phyloP scores from a whole-genome alignment of 2,888 invertebrate genomes.

The Leuctra nigra region DNA sequence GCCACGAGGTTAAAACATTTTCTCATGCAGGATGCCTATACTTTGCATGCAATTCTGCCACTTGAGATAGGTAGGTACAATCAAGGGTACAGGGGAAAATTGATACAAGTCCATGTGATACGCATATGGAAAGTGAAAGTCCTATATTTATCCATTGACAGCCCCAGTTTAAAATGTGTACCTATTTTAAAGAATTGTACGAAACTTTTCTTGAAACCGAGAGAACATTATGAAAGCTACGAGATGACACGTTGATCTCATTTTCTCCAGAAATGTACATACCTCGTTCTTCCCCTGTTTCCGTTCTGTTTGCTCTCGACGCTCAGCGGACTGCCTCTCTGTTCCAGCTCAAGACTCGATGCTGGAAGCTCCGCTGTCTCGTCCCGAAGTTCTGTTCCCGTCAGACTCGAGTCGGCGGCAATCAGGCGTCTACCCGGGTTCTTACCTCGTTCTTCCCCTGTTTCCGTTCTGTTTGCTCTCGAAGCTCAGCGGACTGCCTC shows the following conservation, averaged over 20 bases:
- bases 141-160: too few relatives aligned
- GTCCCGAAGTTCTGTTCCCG: constrained; percentile 23
- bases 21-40: too few relatives aligned
- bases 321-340: background rate
- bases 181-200: too few relatives aligned
- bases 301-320: background rate
- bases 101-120: too few relatives aligned
- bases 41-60: too few relatives aligned
- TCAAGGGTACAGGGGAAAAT: too few relatives aligned
- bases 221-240: too few relatives aligned
- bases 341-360: constrained; percentile 12
- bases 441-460: background rate
- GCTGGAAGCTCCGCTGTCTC: constrained; percentile 19
- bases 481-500: background rate
- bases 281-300: background rate
- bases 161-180: too few relatives aligned
- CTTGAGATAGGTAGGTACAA: too few relatives aligned
- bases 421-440: constrained; percentile 17
- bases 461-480: background rate
- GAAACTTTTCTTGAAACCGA: too few relatives aligned
- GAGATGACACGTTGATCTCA: background rate
- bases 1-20: too few relatives aligned
- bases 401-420: constrained; percentile 18
- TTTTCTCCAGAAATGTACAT: background rate
- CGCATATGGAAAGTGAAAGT: too few relatives aligned